A percentile compares a stretch with the other conserved stretches of the same genome.
Conservation (phyloP, 2,888 invertebrate genomes). For the Lissocephala sabroskyi region DNA sequence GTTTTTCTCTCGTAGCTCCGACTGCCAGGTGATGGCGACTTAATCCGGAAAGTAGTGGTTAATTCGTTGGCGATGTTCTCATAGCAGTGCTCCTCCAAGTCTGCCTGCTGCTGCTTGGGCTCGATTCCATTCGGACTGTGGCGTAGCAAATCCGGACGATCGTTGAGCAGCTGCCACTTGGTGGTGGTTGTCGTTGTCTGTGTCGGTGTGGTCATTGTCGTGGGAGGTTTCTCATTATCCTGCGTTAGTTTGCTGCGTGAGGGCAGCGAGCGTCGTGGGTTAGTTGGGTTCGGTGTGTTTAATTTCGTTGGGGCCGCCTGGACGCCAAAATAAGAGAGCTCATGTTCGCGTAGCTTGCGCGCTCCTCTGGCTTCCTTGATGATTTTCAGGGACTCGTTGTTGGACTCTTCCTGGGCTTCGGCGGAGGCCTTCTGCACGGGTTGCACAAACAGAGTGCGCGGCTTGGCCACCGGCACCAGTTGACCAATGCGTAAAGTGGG, state of each 20-base stretch:
- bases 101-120: constrained; percentile 19
- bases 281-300: constrained; percentile 19
- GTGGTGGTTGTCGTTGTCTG: constrained; percentile 37
- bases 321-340: constrained; percentile 77
- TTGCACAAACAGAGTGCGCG: constrained; percentile 55
- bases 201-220: constrained; percentile 6
- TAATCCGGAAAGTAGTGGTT: constrained; percentile 59
- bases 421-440: constrained; percentile 22
- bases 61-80: constrained; percentile 68
- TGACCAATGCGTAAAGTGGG: constrained; percentile 46
- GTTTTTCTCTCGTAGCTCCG: constrained; percentile 62
- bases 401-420: constrained; percentile 38
- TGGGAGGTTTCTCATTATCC: constrained; percentile 22
- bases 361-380: constrained; percentile 70
- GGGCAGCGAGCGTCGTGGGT: constrained; percentile 51
- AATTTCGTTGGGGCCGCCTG: constrained; percentile 39
- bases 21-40: constrained; percentile 33
- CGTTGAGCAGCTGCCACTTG: constrained; percentile 68
- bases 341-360: constrained; percentile 76
- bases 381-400: constrained; percentile 62
- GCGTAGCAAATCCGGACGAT: constrained; percentile 69
- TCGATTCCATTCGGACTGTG: constrained; percentile 67
- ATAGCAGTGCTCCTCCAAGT: constrained; percentile 61
- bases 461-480: constrained; percentile 66
- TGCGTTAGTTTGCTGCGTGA: constrained; percentile 35